Evolutionary conservation across 2,888 invertebrate genomes (phyloP), one percentile per base, ranked within the genome.

Genomic region (Idaea aversata): DNA sequence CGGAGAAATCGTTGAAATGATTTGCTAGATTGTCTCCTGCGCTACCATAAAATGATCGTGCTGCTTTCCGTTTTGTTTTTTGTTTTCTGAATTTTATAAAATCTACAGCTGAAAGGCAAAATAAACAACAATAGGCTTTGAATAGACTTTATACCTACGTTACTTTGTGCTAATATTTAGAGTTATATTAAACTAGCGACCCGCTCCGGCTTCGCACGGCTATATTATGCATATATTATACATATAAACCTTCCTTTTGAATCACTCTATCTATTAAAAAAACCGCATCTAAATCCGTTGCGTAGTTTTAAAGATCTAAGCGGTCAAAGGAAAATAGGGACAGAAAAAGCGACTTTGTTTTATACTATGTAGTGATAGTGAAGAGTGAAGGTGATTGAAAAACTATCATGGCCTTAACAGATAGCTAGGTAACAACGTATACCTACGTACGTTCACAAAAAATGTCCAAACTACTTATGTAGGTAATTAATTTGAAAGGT

Each of bases 11-110:
- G 65, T 77, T 78, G 13, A 74, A 77, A 73, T 78, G 76, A 65
- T 72, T 78, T 61, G 74, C 75, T 35, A 76, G 76, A 25, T 83
- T 80, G 81, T 91, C 91, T 13, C 91, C 91, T 61, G 85, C 84
- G 70, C 85, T 81, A 58, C 82, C 81, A 47, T 65, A 60, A 16
- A 66, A 68, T 13, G 66, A 75, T 70, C 77, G 65, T 80, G 71
- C 16, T 7, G 63, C 15, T 70, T 70, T 66, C 62, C 67, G 64
- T 15, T 65, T 59, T 10, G 35, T 69, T 62, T 67, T 69, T 57
- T 65, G 69, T 58, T 70, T 64, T 7, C 67, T 65, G 61, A 81
- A 79, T 72, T 82, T 84, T 67, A 83, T 80, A 69, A 83, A 85
- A 67, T 87, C 87, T 75, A 88, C 76, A 66, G 82, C 88, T 90